These are phyloP conservation scores for Platycercus adscitus DNA, from an alignment of 2,113 vertebrate species.

Conservation along the genomic window DNA sequence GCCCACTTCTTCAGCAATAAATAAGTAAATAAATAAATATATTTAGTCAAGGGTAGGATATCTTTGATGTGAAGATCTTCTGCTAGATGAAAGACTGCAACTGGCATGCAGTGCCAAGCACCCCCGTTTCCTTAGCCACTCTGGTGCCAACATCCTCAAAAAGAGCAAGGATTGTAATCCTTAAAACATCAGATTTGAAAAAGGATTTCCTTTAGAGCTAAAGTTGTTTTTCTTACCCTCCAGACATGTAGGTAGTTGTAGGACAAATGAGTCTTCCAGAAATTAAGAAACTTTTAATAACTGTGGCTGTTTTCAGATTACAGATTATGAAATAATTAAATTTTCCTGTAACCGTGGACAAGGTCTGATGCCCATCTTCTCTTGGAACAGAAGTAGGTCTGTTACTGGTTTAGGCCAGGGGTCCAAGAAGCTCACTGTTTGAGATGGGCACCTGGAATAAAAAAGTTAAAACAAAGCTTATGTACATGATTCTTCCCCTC, in stretches of 20 bases:
- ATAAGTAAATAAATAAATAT: conserved; percentile 1
- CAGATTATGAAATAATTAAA: not conserved
- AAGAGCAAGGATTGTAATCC: conserved; percentile 3
- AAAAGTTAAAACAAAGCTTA: not conserved
- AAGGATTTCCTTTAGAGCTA: conserved; percentile 55
- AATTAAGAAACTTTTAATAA: not conserved
- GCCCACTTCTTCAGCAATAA: conserved; percentile 26
- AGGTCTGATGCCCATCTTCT: not conserved
- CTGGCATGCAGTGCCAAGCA: not conserved
- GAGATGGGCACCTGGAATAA: not conserved
- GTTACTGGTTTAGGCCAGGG: not conserved
- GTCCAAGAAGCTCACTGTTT: not conserved
- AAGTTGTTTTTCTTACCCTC: conserved; percentile 27
- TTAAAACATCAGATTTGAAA: conserved; percentile 18
- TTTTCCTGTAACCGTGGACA: not conserved
- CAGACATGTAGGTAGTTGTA: not conserved
- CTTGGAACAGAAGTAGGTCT: not conserved
- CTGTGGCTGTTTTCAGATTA: not conserved
- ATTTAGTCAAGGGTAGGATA: not conserved
- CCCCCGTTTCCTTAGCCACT: conserved; percentile 20
- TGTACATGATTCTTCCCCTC: not conserved
- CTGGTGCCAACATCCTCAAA: conserved; percentile 52
- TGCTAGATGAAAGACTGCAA: conserved; percentile 48
- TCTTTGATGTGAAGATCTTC: conserved; percentile 58
- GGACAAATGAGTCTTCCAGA: not conserved